Conservation (phyloP, 2,888 invertebrate genomes). For the Balanococcus diminutus region DNA sequence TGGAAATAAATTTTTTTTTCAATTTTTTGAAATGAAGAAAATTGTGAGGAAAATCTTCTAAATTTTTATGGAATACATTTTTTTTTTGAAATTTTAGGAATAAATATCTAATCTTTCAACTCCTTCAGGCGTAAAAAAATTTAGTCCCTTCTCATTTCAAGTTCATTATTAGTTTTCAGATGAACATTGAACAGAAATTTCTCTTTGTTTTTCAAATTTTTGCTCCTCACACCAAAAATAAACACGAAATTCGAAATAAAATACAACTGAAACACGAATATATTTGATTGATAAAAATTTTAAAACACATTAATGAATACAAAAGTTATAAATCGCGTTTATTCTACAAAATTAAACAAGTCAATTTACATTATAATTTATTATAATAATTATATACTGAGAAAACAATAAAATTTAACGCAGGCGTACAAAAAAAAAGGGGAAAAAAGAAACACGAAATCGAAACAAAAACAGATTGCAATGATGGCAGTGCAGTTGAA, state of each 20-base stretch:
- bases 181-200: no score
- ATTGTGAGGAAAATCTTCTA: no score
- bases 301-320: not conserved
- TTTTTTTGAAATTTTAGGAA: no score
- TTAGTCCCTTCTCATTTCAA: no score
- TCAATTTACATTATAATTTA: not conserved
- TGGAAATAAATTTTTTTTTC: no score
- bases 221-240: not conserved
- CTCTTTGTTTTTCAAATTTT: not conserved
- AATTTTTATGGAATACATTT: no score
- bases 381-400: not conserved
- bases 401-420: slow-evolving; percentile 27
- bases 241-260: not conserved
- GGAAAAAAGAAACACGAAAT: not conserved
- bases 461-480: slow-evolving; percentile 39
- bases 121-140: no score
- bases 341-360: slow-evolving; percentile 26
- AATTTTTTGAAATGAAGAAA: no score
- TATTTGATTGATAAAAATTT: not conserved
- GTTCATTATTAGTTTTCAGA: no score
- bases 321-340: slow-evolving; percentile 40
- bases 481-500: slow-evolving; percentile 39
- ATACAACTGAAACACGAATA: not conserved
- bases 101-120: no score
- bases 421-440: not conserved